phyloP scores from a whole-genome alignment of 2,797 vertebrate species.

The Anabacerthia variegaticeps region DNA sequence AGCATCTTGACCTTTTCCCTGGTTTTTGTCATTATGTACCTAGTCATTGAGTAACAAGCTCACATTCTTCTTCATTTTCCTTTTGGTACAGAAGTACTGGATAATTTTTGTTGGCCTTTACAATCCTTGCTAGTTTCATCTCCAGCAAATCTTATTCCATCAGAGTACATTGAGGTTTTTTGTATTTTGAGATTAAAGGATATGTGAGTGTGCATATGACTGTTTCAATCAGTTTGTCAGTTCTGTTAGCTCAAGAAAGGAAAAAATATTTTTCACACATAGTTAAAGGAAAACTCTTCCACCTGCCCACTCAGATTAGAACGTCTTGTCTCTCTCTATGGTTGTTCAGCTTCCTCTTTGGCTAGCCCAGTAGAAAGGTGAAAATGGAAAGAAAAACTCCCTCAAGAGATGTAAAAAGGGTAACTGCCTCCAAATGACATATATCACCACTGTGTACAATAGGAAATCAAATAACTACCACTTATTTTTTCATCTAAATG shows the following conservation, averaged over 20 bases:
- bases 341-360: background rate
- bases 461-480: background rate
- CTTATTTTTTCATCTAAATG: conserved; percentile 23
- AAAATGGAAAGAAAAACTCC: background rate
- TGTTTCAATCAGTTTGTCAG: background rate
- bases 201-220: rapidly evolving
- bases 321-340: background rate
- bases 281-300: background rate
- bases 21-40: background rate
- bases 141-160: background rate
- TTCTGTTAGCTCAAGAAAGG: background rate
- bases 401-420: background rate
- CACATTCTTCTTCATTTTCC: background rate
- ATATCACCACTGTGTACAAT: background rate
- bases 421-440: background rate
- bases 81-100: background rate
- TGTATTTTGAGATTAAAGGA: background rate
- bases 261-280: background rate
- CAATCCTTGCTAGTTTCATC: background rate
- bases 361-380: background rate
- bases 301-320: background rate
- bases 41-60: background rate
- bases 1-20: background rate
- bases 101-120: background rate
- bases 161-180: rapidly evolving